phyloP scores from a whole-genome alignment of 2,888 invertebrate genomes.

The Cryptophagus acutangulus region DNA sequence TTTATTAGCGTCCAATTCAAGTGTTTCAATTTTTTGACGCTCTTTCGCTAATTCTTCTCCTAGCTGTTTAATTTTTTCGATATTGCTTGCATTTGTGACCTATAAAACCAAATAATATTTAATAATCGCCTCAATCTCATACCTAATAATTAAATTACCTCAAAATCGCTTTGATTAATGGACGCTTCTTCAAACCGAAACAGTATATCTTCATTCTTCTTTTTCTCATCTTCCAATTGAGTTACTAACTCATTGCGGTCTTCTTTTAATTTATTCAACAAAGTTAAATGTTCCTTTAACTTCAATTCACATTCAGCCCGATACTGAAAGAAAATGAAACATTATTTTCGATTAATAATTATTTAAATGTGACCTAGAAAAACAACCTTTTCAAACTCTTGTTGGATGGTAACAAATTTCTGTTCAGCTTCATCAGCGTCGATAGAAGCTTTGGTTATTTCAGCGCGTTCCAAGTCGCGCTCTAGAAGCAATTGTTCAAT shows the following conservation, averaged over 20 bases:
- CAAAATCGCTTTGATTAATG: constrained; percentile 81
- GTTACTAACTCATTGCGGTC: constrained; percentile 56
- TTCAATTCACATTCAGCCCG: constrained; percentile 54
- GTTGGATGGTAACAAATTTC: constrained; percentile 55
- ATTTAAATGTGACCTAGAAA: constrained; percentile 7
- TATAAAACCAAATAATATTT: constrained; percentile 30
- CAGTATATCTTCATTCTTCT: constrained; percentile 83
- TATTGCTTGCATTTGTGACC: constrained; percentile 49
- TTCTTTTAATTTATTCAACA: constrained; percentile 52
- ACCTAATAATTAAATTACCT: constrained; percentile 55
- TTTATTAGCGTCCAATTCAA: constrained; percentile 55
- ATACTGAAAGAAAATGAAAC: constrained; percentile 49
- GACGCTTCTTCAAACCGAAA: constrained; percentile 90
- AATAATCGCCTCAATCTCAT: not conserved
- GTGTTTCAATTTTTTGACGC: constrained; percentile 46
- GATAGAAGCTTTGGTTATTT: constrained; percentile 76
- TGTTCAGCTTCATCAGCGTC: constrained; percentile 76
- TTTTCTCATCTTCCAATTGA: constrained; percentile 71
- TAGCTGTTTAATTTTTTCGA: constrained; percentile 50
- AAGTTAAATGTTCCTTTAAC: constrained; percentile 54
- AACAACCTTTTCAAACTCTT: constrained; percentile 59
- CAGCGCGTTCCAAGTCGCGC: constrained; percentile 83
- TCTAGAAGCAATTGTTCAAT: constrained; percentile 89
- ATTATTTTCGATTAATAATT: constrained; percentile 9
- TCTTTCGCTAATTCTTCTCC: constrained; percentile 49